Conservation (phyloP, 2,888 invertebrate genomes). For the Nomada fabriciana region DNA sequence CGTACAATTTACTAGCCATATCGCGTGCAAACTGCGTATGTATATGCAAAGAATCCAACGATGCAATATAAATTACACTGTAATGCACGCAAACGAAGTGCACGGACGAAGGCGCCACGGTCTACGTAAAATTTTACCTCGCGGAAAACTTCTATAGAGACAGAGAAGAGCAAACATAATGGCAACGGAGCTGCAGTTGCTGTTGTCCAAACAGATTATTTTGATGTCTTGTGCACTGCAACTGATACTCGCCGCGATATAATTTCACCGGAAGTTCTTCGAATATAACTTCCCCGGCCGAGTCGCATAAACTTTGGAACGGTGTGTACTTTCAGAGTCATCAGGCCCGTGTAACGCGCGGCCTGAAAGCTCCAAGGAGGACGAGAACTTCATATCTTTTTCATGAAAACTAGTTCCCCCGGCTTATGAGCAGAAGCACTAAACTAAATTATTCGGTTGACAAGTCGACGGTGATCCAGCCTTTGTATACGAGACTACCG, state of each 20-base stretch:
- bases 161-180: constrained; percentile 29
- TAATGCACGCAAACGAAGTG: not conserved
- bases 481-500: constrained; percentile 28
- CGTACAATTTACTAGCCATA: no score
- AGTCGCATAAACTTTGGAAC: constrained; percentile 66
- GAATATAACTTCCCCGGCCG: constrained; percentile 53
- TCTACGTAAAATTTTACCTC: constrained; percentile 46
- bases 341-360: constrained; percentile 60
- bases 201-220: constrained; percentile 63
- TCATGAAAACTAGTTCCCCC: constrained; percentile 67
- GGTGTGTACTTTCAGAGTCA: constrained; percentile 65
- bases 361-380: constrained; percentile 50
- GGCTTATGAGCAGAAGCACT: constrained; percentile 50
- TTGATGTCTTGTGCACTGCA: constrained; percentile 43
- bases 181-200: not conserved
- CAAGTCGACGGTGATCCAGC: constrained; percentile 43
- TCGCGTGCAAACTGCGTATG: no score
- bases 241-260: constrained; percentile 50
- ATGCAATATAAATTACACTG: not conserved
- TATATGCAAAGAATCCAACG: no score
- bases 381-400: constrained; percentile 67
- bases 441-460: constrained; percentile 62
- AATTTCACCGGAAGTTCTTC: constrained; percentile 51
- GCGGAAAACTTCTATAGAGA: constrained; percentile 14
- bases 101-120: not conserved